These are phyloP conservation scores for Chelmon rostratus DNA, from an alignment of 2,797 vertebrate genomes.

Conservation along the genomic window DNA sequence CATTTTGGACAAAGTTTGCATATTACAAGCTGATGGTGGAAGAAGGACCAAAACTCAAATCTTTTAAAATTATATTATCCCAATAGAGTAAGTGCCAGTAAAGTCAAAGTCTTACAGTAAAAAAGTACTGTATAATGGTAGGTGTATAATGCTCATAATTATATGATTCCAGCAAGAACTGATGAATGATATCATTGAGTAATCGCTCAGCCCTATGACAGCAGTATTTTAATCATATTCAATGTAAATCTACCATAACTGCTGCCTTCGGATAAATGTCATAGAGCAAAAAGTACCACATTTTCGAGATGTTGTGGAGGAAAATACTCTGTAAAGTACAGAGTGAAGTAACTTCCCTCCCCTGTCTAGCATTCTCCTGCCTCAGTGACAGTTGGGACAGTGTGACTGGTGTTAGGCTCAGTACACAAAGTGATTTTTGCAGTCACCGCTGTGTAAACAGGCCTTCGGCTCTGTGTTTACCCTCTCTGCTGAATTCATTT, in stretches of 20 bases:
- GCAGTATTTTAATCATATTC: not conserved
- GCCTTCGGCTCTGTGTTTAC: not conserved
- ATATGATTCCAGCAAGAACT: no score
- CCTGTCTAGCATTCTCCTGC: not conserved
- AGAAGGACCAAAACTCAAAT: not conserved
- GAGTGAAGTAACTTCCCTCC: not conserved
- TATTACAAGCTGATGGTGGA: no score
- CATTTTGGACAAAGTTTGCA: not conserved
- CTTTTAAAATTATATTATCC: not conserved
- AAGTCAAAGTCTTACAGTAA: not conserved
- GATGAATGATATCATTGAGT: no score
- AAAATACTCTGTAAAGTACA: not conserved
- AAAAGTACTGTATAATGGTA: no score
- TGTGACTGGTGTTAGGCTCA: not conserved
- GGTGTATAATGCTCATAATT: no score
- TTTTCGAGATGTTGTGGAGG: not conserved
- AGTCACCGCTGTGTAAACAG: not conserved
- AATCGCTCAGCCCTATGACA: not conserved
- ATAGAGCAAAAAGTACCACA: not conserved
- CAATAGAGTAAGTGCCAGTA: not conserved
- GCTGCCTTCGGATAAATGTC: not conserved
- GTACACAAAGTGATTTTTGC: not conserved
- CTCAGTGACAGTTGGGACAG: not conserved
- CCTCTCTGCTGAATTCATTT: slow-evolving; percentile 21
- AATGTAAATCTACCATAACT: not conserved